Conservation (phyloP, 2,888 invertebrate species). For the Dichetophora obliterata region DNA sequence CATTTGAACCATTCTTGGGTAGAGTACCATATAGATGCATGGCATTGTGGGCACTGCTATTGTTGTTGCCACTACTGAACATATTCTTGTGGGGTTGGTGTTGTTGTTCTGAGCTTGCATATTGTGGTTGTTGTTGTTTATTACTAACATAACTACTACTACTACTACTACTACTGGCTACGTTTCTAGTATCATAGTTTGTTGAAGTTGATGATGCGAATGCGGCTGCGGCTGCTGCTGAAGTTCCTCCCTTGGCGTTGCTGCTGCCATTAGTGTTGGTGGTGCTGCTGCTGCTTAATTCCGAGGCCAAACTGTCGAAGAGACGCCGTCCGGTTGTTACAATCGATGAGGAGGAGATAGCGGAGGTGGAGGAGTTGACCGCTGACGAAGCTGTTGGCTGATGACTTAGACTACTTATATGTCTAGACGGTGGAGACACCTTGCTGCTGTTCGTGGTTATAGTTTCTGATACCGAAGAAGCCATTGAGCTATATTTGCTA, state of each 20-base stretch:
- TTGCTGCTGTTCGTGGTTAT: constrained; percentile 53
- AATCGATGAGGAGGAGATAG: constrained; percentile 55
- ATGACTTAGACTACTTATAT: constrained; percentile 53
- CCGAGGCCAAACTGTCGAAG: constrained; percentile 64
- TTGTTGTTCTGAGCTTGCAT: constrained; percentile 63
- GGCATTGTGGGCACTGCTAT: constrained; percentile 59
- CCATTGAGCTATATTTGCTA: constrained; percentile 56
- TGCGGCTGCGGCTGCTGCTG: constrained; percentile 50
- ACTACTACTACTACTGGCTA: constrained; percentile 56
- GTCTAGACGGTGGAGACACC: constrained; percentile 62
- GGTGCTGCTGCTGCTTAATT: constrained; percentile 52
- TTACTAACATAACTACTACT: constrained; percentile 51
- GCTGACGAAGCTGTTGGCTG: constrained; percentile 46
- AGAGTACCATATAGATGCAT: constrained; percentile 68
- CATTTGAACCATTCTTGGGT: constrained; percentile 59
- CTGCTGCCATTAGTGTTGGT: constrained; percentile 39
- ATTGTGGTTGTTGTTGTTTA: constrained; percentile 56
- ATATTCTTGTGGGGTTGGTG: constrained; percentile 50
- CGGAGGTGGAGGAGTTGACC: constrained; percentile 50
- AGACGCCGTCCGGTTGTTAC: constrained; percentile 63
- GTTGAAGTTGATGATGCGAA: constrained; percentile 50
- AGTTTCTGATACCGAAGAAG: constrained; percentile 44
- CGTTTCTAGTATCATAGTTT: constrained; percentile 63
- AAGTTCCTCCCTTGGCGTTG: constrained; percentile 56
- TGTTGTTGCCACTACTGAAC: constrained; percentile 55